Evolutionary conservation across 2,888 invertebrate species (phyloP).

Genomic region (Caenorhabditis zanzibari): DNA sequence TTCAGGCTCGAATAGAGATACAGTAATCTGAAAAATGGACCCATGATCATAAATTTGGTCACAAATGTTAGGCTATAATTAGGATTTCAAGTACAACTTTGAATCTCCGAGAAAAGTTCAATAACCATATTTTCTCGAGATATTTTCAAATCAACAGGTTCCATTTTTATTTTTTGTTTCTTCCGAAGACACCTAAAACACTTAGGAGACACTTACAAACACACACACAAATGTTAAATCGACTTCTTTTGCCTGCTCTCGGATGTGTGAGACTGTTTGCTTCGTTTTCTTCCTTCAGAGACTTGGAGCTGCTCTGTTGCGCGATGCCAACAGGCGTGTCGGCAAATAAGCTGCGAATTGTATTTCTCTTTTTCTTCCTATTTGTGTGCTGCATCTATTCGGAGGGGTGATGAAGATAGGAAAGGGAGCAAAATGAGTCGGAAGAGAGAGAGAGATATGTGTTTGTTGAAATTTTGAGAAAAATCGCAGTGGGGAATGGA

Average conservation of each 20-base stretch:
- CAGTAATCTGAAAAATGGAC: not conserved
- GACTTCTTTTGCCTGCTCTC: conserved; percentile 36
- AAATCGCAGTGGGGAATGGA: conserved; percentile 17
- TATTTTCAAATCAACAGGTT: conserved; percentile 18
- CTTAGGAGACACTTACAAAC: conserved; percentile 30
- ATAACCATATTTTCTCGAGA: not conserved
- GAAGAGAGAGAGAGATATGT: conserved; percentile 26
- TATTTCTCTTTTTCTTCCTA: conserved; percentile 19
- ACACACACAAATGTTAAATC: conserved; percentile 55
- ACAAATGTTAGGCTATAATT: no score
- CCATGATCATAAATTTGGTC: no score
- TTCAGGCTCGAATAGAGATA: no score
- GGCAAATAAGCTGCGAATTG: conserved; percentile 60
- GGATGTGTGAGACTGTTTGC: conserved; percentile 60
- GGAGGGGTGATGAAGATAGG: conserved; percentile 12
- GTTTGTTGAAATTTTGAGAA: conserved; percentile 51
- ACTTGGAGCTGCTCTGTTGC: conserved; percentile 43
- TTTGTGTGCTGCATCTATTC: conserved; percentile 10
- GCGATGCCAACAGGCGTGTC: conserved; percentile 59
- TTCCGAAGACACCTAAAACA: conserved; percentile 17
- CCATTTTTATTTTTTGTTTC: conserved; percentile 24
- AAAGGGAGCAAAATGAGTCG: conserved; percentile 41
- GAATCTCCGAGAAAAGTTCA: not conserved
- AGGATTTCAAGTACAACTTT: no score
- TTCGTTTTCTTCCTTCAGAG: conserved; percentile 25